Evolutionary conservation across 2,888 invertebrate genomes (phyloP).

Genomic region (Xestobium rufovillosum): DNA sequence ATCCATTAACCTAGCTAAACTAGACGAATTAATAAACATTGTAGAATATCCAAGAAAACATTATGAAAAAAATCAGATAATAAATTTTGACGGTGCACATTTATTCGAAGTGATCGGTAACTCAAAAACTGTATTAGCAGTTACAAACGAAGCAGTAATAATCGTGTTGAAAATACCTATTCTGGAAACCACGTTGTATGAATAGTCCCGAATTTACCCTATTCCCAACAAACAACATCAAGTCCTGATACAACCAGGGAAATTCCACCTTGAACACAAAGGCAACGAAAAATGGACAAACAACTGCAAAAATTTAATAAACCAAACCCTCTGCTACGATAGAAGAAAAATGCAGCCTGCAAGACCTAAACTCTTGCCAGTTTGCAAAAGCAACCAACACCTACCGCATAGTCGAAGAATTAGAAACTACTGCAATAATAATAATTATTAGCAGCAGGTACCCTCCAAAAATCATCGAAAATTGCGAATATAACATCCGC

Average conservation of each 20-base stretch:
- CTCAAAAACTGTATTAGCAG: background rate
- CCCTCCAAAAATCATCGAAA: background rate
- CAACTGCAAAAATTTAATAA: background rate
- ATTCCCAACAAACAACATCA: background rate
- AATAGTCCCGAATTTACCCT: slow-evolving; percentile 1
- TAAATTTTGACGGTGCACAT: background rate
- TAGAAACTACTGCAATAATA: slow-evolving; percentile 1
- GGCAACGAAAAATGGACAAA: background rate
- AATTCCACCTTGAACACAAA: background rate
- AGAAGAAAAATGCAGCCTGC: background rate
- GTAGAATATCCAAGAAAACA: background rate
- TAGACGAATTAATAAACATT: slow-evolving; percentile 1
- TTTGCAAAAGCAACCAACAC: background rate
- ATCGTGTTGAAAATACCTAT: background rate
- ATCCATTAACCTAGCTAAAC: background rate
- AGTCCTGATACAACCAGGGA: background rate
- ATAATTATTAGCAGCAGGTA: background rate
- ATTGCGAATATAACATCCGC: slow-evolving; percentile 1
- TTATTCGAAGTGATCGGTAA: background rate
- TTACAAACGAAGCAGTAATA: background rate
- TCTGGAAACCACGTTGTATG: background rate
- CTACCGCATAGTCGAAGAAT: background rate
- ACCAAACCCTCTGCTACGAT: background rate
- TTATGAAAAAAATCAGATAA: background rate
- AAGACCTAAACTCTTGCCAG: background rate